Conservation (phyloP, 2,113 vertebrate genomes). For the Cygnus atratus region DNA sequence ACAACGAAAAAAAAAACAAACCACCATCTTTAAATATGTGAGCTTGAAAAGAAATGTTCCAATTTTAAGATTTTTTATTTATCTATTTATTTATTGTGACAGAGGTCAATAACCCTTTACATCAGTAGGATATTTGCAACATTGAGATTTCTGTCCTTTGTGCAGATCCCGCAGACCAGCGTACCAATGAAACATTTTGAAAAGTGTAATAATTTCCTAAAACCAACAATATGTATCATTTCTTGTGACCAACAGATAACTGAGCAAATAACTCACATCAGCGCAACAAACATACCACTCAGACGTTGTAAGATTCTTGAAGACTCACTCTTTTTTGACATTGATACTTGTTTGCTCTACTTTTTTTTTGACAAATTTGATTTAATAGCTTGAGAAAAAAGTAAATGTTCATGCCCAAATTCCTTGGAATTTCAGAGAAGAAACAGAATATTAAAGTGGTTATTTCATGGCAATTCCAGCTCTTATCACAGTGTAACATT, state of each 20-base stretch:
- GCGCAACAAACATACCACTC: neutral
- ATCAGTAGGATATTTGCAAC: neutral
- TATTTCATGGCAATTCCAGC: neutral
- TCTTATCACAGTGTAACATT: neutral
- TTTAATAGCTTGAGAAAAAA: neutral
- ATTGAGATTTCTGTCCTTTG: neutral
- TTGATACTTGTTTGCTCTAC: neutral
- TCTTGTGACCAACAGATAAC: neutral
- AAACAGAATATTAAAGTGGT: neutral
- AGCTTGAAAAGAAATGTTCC: neutral
- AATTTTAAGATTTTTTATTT: neutral
- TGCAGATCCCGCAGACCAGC: neutral
- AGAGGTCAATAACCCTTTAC: neutral
- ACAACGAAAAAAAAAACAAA: neutral
- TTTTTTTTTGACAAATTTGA: neutral
- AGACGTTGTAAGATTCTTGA: neutral
- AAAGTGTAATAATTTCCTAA: neutral
- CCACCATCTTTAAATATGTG: neutral
- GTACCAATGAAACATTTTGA: neutral
- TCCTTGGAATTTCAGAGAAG: neutral
- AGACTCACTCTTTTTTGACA: neutral
- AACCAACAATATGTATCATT: neutral
- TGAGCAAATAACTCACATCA: neutral
- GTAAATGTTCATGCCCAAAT: neutral
- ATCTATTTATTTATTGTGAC: neutral